Evolutionary conservation across 2,113 vertebrate genomes (phyloP).

Genomic region (Manacus vitellinus): DNA sequence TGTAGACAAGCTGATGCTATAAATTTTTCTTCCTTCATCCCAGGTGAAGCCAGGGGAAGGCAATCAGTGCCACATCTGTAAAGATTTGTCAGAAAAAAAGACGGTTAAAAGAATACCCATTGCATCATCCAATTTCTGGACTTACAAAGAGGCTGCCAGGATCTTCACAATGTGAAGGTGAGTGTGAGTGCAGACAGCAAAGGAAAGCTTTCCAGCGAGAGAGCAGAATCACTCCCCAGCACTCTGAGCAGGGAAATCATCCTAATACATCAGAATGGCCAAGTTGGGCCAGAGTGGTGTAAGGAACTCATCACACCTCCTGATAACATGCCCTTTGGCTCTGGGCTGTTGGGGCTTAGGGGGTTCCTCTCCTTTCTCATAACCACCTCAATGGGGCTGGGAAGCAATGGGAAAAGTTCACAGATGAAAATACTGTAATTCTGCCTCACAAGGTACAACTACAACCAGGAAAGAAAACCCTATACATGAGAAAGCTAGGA

Average conservation of each 20-base stretch:
- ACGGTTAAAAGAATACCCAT: neutral
- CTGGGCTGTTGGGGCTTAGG: neutral
- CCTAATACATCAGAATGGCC: neutral
- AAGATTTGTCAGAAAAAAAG: neutral
- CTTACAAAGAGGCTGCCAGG: neutral
- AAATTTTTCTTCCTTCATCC: neutral
- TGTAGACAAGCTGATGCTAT: neutral
- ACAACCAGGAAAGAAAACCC: neutral
- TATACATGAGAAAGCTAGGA: accelerated
- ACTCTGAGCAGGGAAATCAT: neutral
- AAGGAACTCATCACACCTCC: neutral
- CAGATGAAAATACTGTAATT: neutral
- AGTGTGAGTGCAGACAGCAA: neutral
- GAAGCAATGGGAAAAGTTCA: neutral
- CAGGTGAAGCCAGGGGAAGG: neutral
- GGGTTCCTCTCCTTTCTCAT: neutral
- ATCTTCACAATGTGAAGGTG: neutral
- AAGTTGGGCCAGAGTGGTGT: neutral
- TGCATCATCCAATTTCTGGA: neutral
- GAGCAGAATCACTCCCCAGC: accelerated
- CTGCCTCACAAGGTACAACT: accelerated
- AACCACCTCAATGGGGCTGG: accelerated
- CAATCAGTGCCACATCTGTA: neutral
- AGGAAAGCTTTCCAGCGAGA: neutral
- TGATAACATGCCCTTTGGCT: neutral